A percentile compares a stretch with the other conserved stretches of the same genome.
phyloP scores from a whole-genome alignment of 2,888 invertebrate genomes.

The Neria commutata region DNA sequence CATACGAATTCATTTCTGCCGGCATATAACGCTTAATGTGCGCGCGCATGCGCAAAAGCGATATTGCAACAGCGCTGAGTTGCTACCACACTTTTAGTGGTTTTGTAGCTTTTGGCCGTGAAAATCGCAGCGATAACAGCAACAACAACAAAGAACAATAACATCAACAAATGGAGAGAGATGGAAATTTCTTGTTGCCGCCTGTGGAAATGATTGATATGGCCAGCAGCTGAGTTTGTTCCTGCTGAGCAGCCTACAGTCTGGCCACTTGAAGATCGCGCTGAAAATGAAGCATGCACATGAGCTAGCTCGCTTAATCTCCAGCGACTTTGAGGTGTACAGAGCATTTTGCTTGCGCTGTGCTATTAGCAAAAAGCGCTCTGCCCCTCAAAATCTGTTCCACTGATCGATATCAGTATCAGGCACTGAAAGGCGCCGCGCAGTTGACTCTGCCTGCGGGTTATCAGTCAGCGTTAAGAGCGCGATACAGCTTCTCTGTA shows the following conservation, averaged over 20 bases:
- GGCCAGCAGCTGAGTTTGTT: slow-evolving; percentile 11
- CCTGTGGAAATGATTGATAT: slow-evolving; percentile 56
- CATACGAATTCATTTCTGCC: too few relatives aligned
- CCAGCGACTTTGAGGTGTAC: not conserved
- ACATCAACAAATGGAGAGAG: slow-evolving; percentile 6
- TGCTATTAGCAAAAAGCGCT: not conserved
- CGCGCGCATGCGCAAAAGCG: not conserved
- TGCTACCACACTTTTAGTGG: slow-evolving; percentile 9
- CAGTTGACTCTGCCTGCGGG: not conserved
- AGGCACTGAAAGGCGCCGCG: not conserved
- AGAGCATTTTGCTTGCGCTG: not conserved
- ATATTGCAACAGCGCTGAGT: not conserved
- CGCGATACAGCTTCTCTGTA: not conserved
- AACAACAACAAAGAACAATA: not conserved
- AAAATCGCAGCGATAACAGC: not conserved
- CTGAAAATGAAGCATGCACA: too few relatives aligned
- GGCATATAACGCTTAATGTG: too few relatives aligned
- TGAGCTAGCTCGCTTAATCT: too few relatives aligned
- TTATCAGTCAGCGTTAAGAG: slow-evolving; percentile 2
- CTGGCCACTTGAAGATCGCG: too few relatives aligned
- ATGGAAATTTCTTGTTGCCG: slow-evolving; percentile 25
- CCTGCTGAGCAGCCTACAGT: not conserved
- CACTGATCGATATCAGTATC: not conserved
- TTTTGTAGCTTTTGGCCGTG: not conserved
- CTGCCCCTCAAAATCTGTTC: not conserved